phyloP scores from a whole-genome alignment of 2,888 invertebrate species.

The Drosophila parthenogenetica region DNA sequence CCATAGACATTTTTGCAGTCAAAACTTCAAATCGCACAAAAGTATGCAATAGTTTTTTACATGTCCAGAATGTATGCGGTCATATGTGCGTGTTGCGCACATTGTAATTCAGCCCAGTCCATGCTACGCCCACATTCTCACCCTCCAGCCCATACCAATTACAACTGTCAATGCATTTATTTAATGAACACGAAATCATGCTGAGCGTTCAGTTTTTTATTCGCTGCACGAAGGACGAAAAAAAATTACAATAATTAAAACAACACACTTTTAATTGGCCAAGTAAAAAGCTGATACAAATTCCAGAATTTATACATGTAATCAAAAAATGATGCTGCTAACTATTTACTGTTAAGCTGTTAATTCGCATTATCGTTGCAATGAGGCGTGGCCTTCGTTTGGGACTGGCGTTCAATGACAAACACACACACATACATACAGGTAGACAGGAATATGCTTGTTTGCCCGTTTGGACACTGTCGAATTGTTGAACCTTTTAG shows the following conservation, averaged over 20 bases:
- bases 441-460: background rate
- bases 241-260: conserved; percentile 30
- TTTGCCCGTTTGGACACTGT: conserved; percentile 4
- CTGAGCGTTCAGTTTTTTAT: conserved; percentile 31
- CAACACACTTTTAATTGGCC: conserved; percentile 45
- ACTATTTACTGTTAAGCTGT: conserved; percentile 47
- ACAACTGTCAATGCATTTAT: conserved; percentile 47
- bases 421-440: background rate
- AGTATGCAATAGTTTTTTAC: conserved; percentile 70
- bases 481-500: conserved; percentile 13
- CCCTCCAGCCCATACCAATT: background rate
- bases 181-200: conserved; percentile 50
- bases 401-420: background rate
- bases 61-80: conserved; percentile 62
- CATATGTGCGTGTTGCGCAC: conserved; percentile 38
- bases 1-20: conserved; percentile 69
- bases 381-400: background rate
- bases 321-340: conserved; percentile 53
- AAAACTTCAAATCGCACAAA: conserved; percentile 62
- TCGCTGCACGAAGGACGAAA: background rate
- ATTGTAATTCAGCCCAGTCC: conserved; percentile 41
- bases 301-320: conserved; percentile 36
- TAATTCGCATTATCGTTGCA: conserved; percentile 48
- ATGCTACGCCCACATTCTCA: no score
- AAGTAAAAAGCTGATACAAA: conserved; percentile 36